Percentiles rank a stretch among this genome's conserved stretches.
These are phyloP conservation scores for Erythrocercus mccallii DNA, from an alignment of 2,113 vertebrate species.

Conservation along the genomic window DNA sequence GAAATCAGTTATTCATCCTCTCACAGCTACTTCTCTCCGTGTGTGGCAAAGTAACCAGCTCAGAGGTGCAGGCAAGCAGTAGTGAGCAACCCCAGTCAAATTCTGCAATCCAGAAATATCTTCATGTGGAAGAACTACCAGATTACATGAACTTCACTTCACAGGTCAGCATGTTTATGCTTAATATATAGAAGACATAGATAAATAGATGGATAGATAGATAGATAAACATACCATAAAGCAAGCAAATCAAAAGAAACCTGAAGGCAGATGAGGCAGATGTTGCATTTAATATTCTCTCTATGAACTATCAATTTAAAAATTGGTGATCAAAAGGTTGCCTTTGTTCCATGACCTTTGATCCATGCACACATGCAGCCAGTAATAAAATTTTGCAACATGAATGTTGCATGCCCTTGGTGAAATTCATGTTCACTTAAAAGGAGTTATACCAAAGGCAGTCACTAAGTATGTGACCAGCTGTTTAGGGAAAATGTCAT, in stretches of 20 bases:
- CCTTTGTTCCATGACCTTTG: not conserved
- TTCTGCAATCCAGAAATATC: not conserved
- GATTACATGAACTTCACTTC: not conserved
- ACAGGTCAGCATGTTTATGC: not conserved
- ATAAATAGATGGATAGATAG: too few species aligned
- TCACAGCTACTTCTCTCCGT: not conserved
- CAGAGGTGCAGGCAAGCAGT: not conserved
- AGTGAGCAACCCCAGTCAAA: not conserved
- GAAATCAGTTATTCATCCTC: not conserved
- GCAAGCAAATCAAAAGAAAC: not conserved
- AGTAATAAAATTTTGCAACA: conserved; percentile 1
- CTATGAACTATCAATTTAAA: not conserved
- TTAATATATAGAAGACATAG: not conserved
- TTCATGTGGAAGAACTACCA: not conserved
- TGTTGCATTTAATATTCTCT: not conserved
- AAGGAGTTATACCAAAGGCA: not conserved
- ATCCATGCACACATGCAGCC: not conserved
- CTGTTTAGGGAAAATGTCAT: not conserved
- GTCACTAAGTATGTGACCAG: not conserved
- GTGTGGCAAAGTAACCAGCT: not conserved
- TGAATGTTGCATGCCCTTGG: not conserved
- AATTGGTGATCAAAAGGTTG: not conserved
- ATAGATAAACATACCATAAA: rapidly evolving
- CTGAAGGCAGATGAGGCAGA: not conserved
- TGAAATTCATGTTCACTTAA: not conserved